Percentiles rank a stretch among this genome's conserved stretches.
phyloP scores from a whole-genome alignment of 1,140 invertebrate species.

The Cheumatopsyche charites region DNA sequence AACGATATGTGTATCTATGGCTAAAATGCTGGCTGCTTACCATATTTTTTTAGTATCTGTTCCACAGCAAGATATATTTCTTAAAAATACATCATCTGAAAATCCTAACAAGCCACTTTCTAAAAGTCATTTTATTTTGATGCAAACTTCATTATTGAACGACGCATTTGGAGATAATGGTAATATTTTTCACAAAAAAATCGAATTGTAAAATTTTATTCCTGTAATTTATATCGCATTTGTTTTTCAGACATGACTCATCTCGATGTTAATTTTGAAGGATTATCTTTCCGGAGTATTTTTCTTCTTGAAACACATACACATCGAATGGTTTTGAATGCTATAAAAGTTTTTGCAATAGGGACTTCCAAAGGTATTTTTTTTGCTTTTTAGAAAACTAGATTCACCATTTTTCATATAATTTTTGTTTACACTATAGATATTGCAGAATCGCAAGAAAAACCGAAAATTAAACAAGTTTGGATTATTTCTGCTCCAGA shows the following conservation, averaged over 20 bases:
- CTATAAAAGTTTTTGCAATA: slow-evolving; percentile 42
- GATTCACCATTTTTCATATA: neutral
- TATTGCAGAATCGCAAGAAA: slow-evolving; percentile 2
- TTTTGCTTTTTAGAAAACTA: neutral
- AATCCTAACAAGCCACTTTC: slow-evolving; percentile 20
- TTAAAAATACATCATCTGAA: neutral
- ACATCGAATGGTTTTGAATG: slow-evolving; percentile 38
- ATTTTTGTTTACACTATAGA: neutral
- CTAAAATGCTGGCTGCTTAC: slow-evolving; percentile 37
- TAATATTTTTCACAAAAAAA: slow-evolving; percentile 12
- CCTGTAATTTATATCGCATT: neutral
- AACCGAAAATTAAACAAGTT: slow-evolving; percentile 24
- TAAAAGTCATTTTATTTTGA: slow-evolving; percentile 23
- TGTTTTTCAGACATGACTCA: slow-evolving; percentile 41
- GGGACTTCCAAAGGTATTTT: slow-evolving; percentile 39
- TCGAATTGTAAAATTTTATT: neutral
- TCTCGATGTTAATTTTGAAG: slow-evolving; percentile 44
- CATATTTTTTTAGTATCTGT: slow-evolving; percentile 28
- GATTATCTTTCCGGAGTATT: slow-evolving; percentile 36
- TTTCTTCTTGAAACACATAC: slow-evolving; percentile 25
- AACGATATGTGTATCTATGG: slow-evolving; percentile 37
- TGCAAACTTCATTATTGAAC: slow-evolving; percentile 33
- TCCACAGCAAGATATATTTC: neutral
- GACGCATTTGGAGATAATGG: slow-evolving; percentile 41
- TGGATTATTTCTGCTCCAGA: slow-evolving; percentile 43